Conservation (phyloP, 2,797 vertebrate genomes). For the Cottoperca gobio region DNA sequence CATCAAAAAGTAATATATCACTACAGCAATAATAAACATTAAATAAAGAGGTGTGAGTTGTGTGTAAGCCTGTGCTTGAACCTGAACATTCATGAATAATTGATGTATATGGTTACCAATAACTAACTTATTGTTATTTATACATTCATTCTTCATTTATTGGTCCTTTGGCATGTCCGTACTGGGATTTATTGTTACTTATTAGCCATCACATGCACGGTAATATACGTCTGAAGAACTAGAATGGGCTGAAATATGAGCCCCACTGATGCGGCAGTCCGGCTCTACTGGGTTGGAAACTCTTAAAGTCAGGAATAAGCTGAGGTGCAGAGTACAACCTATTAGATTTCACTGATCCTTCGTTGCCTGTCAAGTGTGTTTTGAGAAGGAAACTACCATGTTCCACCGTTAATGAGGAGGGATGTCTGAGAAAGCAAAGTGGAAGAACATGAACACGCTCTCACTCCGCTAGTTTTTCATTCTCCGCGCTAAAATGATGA, state of each 20-base stretch:
- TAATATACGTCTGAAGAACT: neutral
- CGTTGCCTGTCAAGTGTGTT: constrained; percentile 53
- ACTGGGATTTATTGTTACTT: neutral
- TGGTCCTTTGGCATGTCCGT: neutral
- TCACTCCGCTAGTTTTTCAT: constrained; percentile 17
- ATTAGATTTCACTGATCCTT: constrained; percentile 50
- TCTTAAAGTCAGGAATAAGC: constrained; percentile 34
- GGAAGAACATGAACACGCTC: constrained; percentile 30
- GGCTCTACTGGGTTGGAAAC: constrained; percentile 1
- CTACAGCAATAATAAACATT: neutral
- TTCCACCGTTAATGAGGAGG: constrained; percentile 60
- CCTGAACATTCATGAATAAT: neutral
- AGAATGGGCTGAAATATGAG: neutral
- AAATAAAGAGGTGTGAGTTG: neutral
- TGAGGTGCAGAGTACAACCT: constrained; percentile 36
- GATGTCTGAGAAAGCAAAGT: constrained; percentile 46
- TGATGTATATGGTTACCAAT: neutral
- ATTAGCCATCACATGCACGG: neutral
- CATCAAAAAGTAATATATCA: constrained; percentile 4
- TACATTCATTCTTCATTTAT: neutral
- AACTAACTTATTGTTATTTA: neutral
- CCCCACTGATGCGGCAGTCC: neutral
- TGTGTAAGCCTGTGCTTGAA: neutral
- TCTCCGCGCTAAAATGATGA: constrained; percentile 38
- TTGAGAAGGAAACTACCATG: constrained; percentile 58